Conservation (phyloP, 1,140 invertebrate species). For the Argopecten irradians region DNA sequence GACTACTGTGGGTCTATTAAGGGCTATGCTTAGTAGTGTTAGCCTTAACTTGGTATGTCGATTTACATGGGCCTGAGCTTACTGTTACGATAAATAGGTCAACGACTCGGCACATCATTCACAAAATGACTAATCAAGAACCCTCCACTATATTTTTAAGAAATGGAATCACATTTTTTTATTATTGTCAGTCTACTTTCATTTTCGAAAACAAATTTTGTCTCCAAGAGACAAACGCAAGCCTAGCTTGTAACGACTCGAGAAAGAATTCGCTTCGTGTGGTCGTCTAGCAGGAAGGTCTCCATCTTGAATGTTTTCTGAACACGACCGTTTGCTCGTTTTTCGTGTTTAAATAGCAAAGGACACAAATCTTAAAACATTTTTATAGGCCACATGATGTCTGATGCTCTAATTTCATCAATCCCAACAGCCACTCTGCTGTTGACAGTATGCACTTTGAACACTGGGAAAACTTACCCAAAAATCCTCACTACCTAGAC, state of each 20-base stretch:
- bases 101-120: too few relatives aligned
- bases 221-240: background rate
- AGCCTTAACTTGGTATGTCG: too few relatives aligned
- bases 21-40: too few relatives aligned
- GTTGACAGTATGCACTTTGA: constrained; percentile 50
- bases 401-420: background rate
- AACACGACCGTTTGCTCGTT: constrained; percentile 19
- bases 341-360: background rate
- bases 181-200: background rate
- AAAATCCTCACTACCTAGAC: constrained; percentile 68
- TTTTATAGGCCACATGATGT: background rate
- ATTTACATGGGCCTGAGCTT: too few relatives aligned
- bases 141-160: too few relatives aligned
- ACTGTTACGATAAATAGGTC: too few relatives aligned
- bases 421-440: constrained; percentile 42
- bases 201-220: background rate
- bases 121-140: too few relatives aligned
- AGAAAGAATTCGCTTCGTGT: background rate
- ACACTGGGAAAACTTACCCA: constrained; percentile 75
- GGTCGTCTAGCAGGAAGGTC: constrained; percentile 10
- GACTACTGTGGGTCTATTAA: too few relatives aligned
- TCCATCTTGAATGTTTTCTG: constrained; percentile 24
- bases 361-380: background rate
- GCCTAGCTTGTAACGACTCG: background rate
- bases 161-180: too few relatives aligned